Evolutionary conservation across 2,888 invertebrate species (phyloP), one percentile per base, ranked within the genome.

Genomic region (Drosophila austrosaltans): DNA sequence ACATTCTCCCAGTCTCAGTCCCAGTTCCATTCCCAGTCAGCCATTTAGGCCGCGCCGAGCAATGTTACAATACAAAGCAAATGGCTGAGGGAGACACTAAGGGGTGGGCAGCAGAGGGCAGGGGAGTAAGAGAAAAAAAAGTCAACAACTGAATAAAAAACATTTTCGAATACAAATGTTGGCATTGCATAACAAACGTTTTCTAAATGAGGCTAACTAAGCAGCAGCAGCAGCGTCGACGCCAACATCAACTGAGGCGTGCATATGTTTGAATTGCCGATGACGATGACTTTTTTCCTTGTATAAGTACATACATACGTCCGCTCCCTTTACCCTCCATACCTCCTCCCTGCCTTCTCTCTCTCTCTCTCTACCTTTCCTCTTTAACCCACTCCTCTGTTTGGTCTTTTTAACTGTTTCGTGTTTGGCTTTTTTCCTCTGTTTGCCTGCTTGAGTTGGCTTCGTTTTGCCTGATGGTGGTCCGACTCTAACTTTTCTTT

Each of bases 151-250:
- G 75, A 78, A 79, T 85, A 89, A 89, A 89, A 85, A 89, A 89
- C 82, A 88, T 87, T 89, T 86, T 83, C 90, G 89, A 89, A 89
- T 90, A 89, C 88, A 89, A 89, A 90, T 90, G 91, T 89, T 90
- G 87, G 88, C 83, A 90, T 90, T 90, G 90, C 90, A 90, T 89
- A 90, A 90, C 87, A 89, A 87, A 87, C 86, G 89, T 87, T 87
- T 87, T 87, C 89, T 87, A 87, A 87, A 87, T 89, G 86, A 87
- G 86, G 86, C 89, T 86, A 86, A 86, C 86, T 86, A 86, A 86
- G 87, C 89, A 65, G 78, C 70, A 58, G 66, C 65, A 36, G 58
- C 53, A 30, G 25, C 76, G 48, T 2, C 59, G 44, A 7, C 72
- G 57, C 56, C 12, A 63, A 44, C 22, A 58, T 28, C 54, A 44